Percentiles rank a stretch among this genome's conserved stretches.
phyloP scores from a whole-genome alignment of 2,113 vertebrate species.

The Poeciliopsis occidentalis region DNA sequence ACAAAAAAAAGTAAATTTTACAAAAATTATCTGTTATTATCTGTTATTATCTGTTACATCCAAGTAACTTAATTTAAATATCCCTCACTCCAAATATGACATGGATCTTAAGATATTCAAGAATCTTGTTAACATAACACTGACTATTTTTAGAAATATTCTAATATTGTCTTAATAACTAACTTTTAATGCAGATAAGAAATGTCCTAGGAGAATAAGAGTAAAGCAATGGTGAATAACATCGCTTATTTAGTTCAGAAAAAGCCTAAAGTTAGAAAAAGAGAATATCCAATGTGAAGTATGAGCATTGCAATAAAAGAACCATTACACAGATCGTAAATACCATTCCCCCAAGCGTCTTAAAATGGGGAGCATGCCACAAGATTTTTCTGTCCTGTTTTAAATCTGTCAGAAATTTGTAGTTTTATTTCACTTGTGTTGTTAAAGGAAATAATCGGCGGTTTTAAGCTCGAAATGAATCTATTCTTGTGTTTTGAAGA shows the following conservation, averaged over 20 bases:
- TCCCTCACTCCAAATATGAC: too few species aligned
- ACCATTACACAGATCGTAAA: background rate
- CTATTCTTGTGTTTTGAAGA: too few species aligned
- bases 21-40: background rate
- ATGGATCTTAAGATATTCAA: background rate
- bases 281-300: background rate
- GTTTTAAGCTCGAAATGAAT: background rate
- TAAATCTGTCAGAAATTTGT: background rate
- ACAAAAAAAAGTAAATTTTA: background rate
- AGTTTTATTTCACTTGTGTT: background rate
- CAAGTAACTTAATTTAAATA: too few species aligned
- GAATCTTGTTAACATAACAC: background rate
- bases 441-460: background rate
- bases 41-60: too few species aligned
- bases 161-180: background rate
- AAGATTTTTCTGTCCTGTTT: too few species aligned
- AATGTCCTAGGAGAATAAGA: background rate
- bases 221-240: background rate
- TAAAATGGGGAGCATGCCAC: background rate
- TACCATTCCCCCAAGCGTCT: background rate
- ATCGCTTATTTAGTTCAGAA: background rate
- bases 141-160: background rate
- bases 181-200: background rate
- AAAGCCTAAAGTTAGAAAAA: background rate
- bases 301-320: background rate